Conservation (phyloP, 2,888 invertebrate genomes). For the Nephrotoma appendiculata region DNA sequence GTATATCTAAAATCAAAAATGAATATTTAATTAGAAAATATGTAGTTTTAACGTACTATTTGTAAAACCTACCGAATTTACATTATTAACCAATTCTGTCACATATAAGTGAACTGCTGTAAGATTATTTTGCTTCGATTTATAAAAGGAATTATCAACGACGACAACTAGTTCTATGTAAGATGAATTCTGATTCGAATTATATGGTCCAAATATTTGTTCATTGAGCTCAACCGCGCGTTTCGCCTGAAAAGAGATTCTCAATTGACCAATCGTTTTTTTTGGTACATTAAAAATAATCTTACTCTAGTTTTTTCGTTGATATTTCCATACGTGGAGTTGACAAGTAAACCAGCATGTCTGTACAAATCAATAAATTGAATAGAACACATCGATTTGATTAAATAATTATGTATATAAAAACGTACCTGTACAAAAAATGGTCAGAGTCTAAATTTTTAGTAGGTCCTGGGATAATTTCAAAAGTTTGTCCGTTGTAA, state of each 20-base stretch:
- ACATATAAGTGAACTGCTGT: conserved; percentile 64
- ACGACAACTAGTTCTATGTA: conserved; percentile 84
- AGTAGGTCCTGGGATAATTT: conserved; percentile 37
- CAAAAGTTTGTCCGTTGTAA: conserved; percentile 60
- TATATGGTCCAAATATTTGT: conserved; percentile 64
- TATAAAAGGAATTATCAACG: conserved; percentile 76
- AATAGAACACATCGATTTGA: too few species aligned
- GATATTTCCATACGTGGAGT: too few species aligned
- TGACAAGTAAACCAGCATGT: too few species aligned
- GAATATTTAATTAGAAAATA: not conserved
- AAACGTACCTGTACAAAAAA: conserved; percentile 27
- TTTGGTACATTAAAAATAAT: too few species aligned
- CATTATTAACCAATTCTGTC: conserved; percentile 89
- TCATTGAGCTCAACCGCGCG: too few species aligned
- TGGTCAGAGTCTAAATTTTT: conserved; percentile 27
- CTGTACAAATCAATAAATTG: too few species aligned
- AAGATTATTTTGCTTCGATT: conserved; percentile 58
- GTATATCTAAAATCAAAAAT: conserved; percentile 56
- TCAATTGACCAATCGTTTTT: too few species aligned
- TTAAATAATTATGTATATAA: too few species aligned
- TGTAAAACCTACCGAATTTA: conserved; percentile 67
- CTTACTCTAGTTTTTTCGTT: too few species aligned
- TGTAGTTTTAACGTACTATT: not conserved
- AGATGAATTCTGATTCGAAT: conserved; percentile 69
- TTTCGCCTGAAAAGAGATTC: too few species aligned